phyloP scores from a whole-genome alignment of 2,888 invertebrate species.

The Cephalotes varians region DNA sequence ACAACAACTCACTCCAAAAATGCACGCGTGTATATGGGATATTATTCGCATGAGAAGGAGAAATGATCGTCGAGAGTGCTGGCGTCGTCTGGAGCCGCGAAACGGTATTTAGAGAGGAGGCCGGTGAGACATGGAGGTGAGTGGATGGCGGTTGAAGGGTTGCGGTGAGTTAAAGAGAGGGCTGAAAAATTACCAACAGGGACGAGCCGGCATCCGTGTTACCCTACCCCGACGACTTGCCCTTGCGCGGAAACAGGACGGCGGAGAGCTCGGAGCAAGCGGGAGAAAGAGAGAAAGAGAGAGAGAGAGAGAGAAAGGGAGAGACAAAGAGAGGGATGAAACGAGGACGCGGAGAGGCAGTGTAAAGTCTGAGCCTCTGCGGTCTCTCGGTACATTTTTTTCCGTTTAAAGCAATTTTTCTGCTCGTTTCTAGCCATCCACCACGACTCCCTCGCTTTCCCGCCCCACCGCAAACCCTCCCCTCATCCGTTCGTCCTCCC shows the following conservation, averaged over 20 bases:
- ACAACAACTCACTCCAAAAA: conserved; percentile 49
- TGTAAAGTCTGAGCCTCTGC: conserved; percentile 43
- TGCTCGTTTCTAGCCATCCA: conserved; percentile 57
- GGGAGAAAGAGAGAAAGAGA: background rate
- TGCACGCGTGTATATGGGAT: conserved; percentile 57
- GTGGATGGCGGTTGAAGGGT: conserved; percentile 58
- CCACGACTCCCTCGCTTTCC: conserved; percentile 9
- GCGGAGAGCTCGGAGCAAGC: background rate
- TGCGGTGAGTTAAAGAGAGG: conserved; percentile 67
- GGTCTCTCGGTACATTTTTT: conserved; percentile 69
- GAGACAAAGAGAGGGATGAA: background rate
- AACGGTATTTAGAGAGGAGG: conserved; percentile 48
- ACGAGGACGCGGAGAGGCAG: background rate
- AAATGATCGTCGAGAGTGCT: conserved; percentile 37
- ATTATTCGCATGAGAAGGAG: conserved; percentile 66
- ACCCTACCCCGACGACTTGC: conserved; percentile 45
- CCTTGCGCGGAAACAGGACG: conserved; percentile 48
- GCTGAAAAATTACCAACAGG: conserved; percentile 75
- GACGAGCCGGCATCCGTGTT: conserved; percentile 61
- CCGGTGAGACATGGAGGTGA: conserved; percentile 56
- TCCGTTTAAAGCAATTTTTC: conserved; percentile 77
- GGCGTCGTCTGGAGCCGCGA: conserved; percentile 57
- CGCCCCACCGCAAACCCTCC: conserved; percentile 48
- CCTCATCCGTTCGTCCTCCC: conserved; percentile 15
- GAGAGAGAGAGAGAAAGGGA: conserved; percentile 8